Base-by-base conservation (phyloP, 2,888 invertebrate genomes). In the Habrosyne pyritoides region DNA sequence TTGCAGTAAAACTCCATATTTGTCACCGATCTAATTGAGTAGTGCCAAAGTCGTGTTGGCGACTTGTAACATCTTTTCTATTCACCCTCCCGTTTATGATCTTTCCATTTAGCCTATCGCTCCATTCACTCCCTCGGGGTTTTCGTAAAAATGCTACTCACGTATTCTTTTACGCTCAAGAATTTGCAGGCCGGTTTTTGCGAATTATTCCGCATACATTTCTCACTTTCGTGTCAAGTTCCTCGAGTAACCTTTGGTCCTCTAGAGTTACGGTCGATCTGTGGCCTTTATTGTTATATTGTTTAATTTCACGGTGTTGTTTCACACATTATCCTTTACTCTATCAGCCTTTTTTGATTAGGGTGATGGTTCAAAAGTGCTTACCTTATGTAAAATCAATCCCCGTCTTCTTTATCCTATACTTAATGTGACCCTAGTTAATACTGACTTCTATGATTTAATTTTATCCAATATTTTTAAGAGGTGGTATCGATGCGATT, bases 161-260 rank as follows among this genome's bases (percentile, higher is more conserved):
- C 52, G 47, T 55, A 28, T 36, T 47, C 10, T 21, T 54, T 30
- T 22, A 47, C 24, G 47, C 47, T 47, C 33, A 53, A 26, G 55
- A 42, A 52, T 52, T 55, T 33, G 53, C 50, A 46, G 28, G 30
- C 52, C 24, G 30, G 36, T 52, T 52, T 48, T 52, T 26, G 30
- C 26, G 52, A 12, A 49, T 52, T 52, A 49, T 26, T 26, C 14
- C 2, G 24, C 8, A 10, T 26, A 49, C 42, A 26, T 49, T 49
- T 49, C 49, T n/a, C 14, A 42, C 42, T 18, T 42, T 42, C 42
- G 42, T 18, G 42, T 42, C 42, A 42, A 42, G 42, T 42, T 18
- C 42, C 42, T 18, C 8, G 18, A 42, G 42, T 42, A 42, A 42
- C 42, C 42, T 42, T 42, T 42, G 42, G 42, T 42, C 42, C 18